Base-by-base conservation (phyloP, 2,113 vertebrate genomes). In the Nothocercus nigrocapillus region DNA sequence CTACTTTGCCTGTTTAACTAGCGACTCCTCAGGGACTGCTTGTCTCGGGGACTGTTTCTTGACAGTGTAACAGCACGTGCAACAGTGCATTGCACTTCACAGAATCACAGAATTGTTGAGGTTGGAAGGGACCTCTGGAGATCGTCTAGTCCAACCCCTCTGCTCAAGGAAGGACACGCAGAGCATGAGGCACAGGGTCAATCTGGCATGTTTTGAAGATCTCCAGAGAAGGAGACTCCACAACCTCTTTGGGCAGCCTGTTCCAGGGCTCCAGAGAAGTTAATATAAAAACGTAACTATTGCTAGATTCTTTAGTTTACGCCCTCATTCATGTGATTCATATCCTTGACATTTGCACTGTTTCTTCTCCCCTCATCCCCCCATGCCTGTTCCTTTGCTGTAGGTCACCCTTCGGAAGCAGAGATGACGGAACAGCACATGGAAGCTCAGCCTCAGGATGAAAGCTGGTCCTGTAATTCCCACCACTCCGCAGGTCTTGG, bases 291-390 rank as follows among this genome's bases (percentile, higher is more conserved):
- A 3, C 12, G 5, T 0, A 0, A 30, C 28, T 72, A 24, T 62
- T 79, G 45, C 45, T 82, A 42, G 28, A 78, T 25, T 7, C 12
- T 0, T 38, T 59, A 40, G 4, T 19, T 82, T 27, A 9, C 19
- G 36, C 30, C 67, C 0, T 0, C 42, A 32, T 9, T 0, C 47
- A 28, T 7, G 5, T 0, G 4, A 6, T 36, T 36, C 22, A 74
- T n/a, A 47, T 25, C 51, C 70, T 30, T 45, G 58, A 58, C 9
- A 25, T 82, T 32, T 72, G 25, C 64, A 34, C 63, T 61, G 5
- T 49, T 63, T 21, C 36, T 89, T 83, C 15, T 63, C 21, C 28
- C 11, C 11, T 13, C 8, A 27, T 16, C 9, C 34, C 64, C 32
- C 28, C 42, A 49, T 24, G 18, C 11, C 54, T 42, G 19, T 58